Percentiles rank a stretch among this genome's conserved stretches.
Conservation (phyloP, 2,113 vertebrate genomes). For the Odobenus rosmarus region DNA sequence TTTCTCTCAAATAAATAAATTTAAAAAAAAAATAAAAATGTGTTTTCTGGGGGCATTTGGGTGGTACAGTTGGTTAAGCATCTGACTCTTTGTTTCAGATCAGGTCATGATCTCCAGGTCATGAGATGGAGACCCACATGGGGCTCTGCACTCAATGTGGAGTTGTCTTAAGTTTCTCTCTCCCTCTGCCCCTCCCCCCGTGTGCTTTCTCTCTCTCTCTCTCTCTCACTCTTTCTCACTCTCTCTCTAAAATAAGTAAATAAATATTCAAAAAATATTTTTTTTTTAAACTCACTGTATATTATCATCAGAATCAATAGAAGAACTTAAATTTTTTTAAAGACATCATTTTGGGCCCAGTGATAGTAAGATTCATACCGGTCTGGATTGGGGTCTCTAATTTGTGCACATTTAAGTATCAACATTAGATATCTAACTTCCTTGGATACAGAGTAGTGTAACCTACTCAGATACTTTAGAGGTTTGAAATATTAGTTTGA, state of each 20-base stretch:
- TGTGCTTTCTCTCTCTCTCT: not conserved
- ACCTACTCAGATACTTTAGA: not conserved
- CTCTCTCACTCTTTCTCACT: not conserved
- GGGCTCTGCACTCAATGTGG: not conserved
- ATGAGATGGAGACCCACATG: not conserved
- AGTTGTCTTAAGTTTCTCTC: not conserved
- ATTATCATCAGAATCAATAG: not conserved
- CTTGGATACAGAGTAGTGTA: not conserved
- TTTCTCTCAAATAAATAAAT: not conserved
- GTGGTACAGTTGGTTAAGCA: not conserved
- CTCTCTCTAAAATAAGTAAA: not conserved
- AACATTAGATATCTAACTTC: not conserved
- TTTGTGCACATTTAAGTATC: not conserved
- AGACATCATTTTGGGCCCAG: not conserved
- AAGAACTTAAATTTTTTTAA: conserved; percentile 13
- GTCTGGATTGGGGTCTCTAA: not conserved
- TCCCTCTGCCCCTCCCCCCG: not conserved
- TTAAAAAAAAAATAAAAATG: not conserved
- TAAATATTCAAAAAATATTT: not conserved
- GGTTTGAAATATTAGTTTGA: conserved; percentile 19
- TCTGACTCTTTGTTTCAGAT: not conserved
- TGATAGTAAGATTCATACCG: not conserved
- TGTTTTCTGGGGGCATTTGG: not conserved
- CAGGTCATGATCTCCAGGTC: not conserved
- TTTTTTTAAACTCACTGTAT: not conserved